A percentile compares a stretch with the other conserved stretches of the same genome.
phyloP scores from a whole-genome alignment of 2,113 vertebrate species.

The Malurus melanocephalus region DNA sequence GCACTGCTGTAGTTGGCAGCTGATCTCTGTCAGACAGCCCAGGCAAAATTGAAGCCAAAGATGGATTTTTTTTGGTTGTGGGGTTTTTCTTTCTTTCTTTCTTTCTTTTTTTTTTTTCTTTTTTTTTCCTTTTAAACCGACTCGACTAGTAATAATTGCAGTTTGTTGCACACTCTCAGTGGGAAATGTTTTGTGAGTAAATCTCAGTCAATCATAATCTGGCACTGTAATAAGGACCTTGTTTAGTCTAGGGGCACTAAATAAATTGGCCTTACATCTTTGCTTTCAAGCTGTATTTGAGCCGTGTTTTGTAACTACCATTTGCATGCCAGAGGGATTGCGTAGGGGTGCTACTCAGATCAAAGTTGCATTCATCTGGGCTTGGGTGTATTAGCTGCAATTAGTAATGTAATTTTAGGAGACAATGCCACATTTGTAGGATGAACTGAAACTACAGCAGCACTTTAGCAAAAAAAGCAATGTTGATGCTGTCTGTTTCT shows the following conservation, averaged over 20 bases:
- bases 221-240: constrained; percentile 43
- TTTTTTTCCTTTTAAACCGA: background rate
- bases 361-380: constrained; percentile 39
- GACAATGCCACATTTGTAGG: constrained; percentile 42
- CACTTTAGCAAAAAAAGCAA: background rate
- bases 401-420: constrained; percentile 55
- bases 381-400: constrained; percentile 47
- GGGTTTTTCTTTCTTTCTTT: background rate
- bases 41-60: background rate
- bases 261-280: constrained; percentile 43
- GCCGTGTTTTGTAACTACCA: constrained; percentile 34
- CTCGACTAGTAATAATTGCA: constrained; percentile 34
- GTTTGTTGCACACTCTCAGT: background rate
- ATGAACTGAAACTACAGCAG: constrained; percentile 17
- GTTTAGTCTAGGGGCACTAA: constrained; percentile 46
- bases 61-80: background rate
- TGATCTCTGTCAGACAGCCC: background rate
- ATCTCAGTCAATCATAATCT: constrained; percentile 16
- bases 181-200: constrained; percentile 40
- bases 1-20: background rate
- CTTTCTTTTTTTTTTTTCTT: background rate
- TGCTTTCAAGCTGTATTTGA: constrained; percentile 47
- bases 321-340: constrained; percentile 54
- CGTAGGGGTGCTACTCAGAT: constrained; percentile 37
- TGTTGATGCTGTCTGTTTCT: background rate